Base-by-base conservation (phyloP, 2,888 invertebrate species). In the Physocephala rufipes region DNA sequence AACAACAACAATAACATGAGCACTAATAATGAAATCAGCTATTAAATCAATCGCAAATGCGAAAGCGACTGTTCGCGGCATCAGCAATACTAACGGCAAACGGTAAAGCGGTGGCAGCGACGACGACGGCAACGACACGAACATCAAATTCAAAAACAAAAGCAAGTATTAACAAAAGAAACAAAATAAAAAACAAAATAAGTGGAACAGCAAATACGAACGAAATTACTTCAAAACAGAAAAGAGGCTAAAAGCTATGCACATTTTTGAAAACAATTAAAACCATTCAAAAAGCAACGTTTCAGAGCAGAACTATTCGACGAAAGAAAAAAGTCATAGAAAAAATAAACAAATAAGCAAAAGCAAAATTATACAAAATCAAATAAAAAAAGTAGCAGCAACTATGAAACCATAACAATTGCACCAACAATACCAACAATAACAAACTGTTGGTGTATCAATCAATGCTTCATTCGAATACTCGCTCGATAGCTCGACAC, bases 361-460 rank as follows among this genome's bases (percentile, higher is more conserved):
- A 21, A 19, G 5, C 12, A 21, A 62, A 36, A 15, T 21, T 2
- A 62, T 1, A 62, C n/a, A 62, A 13, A n/a, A 15, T 9, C 19
- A 24, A 45, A 21, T 43, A 19, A 15, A 36, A 59, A 19, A 7
- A 43, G n/a, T 58, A 9, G 21, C 53, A 58, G 19, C 68, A 51
- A 67, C 36, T 36, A 36, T 36, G 9, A 36, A 36, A 43, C 49
- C 4, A 45, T 19, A 68, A 58, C 58, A 64, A 73, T 61, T 66
- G 58, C 70, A 67, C 62, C 53, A 71, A 68, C 28, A 68, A 64
- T 53, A 74, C 5, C 58, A 4, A 58, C n/a, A 58, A 58, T 21
- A 26, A n/a, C 58, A 21, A 4, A 21, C 19, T 58, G 58, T 24
- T 45, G 19, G n/a, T 26, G 59, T 28, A 26, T 45, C 21, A n/a